Base-by-base conservation (phyloP, 2,797 vertebrate genomes). In the Xenopus petersii region DNA sequence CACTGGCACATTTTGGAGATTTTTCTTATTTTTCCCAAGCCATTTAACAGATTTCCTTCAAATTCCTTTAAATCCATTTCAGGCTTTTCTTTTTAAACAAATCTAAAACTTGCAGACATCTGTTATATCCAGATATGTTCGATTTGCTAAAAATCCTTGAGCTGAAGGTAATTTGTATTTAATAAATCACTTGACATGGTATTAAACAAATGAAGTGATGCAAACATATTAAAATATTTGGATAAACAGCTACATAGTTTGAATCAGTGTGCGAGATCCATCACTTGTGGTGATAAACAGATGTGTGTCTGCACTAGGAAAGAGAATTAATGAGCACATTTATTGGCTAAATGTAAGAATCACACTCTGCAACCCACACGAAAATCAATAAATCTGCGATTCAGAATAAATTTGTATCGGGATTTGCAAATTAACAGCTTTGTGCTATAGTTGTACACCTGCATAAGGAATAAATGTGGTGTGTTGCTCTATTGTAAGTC, bases 151-250 rank as follows among this genome's bases (percentile, higher is more conserved):
- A 15, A 51, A 51, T 51, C 49, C 49, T 12, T 5, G 54, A 56
- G 54, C 13, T 56, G 54, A 56, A 56, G 54, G 54, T 56, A 56
- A 56, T 56, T 56, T 56, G 54, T 56, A 17, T 56, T 56, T 56
- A 56, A 56, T 56, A 56, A 56, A 56, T 56, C 16, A 17, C 54
- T 56, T 17, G 21, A 16, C 30, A 36, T n/a, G n/a, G 54, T n/a
- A 68, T 69, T 69, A 15, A 69, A 42, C 54, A 48, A 46, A 30
- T 55, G 67, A 59, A 58, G 58, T 69, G 16, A 69, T 69, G 49
- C 21, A 21, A 46, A 17, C 13, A 58, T 58, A 58, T 59, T 42
- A 54, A 8, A 42, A 30, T 58, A 30, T 58, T 69, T 42, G 67
- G 42, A 55, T 69, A 46, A 59, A 59, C 55, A 59, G 54, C 33